Evolutionary conservation across 2,113 vertebrate species (phyloP), one percentile per base, ranked within the genome.

Genomic region (Oxyura jamaicensis): DNA sequence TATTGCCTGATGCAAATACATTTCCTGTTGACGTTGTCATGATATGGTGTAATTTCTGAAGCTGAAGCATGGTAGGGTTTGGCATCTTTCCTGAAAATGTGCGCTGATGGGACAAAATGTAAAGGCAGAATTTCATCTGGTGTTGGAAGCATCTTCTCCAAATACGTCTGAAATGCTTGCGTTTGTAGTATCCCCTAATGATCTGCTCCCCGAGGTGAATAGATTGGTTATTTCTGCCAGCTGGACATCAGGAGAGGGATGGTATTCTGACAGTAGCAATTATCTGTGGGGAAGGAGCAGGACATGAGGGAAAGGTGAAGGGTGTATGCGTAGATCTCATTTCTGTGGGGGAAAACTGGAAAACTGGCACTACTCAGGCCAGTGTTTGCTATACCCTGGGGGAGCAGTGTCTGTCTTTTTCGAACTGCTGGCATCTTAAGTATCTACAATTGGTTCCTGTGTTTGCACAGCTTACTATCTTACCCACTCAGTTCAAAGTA

Each of bases 1-100:
- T 96, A 96, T 91, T 94, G 82, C 58, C 26, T 86, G 75, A 80
- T 92, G 95, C 75, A 95, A 53, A 83, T 95, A 90, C 6, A 1
- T 74, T 95, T 97, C 92, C 93, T 93, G 91, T 96, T 96, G 94
- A 95, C 60, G 36, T 91, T 96, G 71, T 69, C 93, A 83, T 93
- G 66, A 87, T 93, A 91, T 91, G 60, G 52, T 59, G 88, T 94
- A 80, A 92, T 95, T 95, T 96, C 93, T 90, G 73, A 92, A 44
- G 9, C 35, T 76, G 81, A 96, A 82, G 85, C 75, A 69, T 0
- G 0, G 36, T 88, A 7, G 10, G 26, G n/a, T 85, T 95, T 23
- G 0, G 56, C 67, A 88, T 93, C 89, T 95, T 88, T 77, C 77
- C 90, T 95, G 80, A 90, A 94, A 86, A 69, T 62, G 33, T 58